Percentiles rank a stretch among this genome's conserved stretches.
These are phyloP conservation scores for Pseudomyrmex dendroicus DNA, from an alignment of 1,140 invertebrate genomes.

Conservation along the genomic window DNA sequence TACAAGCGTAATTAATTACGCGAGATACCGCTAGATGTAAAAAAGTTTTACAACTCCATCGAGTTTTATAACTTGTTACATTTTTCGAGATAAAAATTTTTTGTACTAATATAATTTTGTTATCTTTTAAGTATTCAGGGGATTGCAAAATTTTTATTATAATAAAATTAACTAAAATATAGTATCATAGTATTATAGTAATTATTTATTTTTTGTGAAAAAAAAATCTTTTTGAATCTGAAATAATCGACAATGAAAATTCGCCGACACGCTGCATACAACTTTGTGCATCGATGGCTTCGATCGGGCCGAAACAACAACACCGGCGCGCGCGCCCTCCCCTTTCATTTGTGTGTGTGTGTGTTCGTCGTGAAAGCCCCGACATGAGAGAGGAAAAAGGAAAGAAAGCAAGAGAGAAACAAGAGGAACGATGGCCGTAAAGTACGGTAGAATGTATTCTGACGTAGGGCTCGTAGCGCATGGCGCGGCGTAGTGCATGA, in stretches of 20 bases:
- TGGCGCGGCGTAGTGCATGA: slow-evolving; percentile 73
- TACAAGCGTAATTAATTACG: slow-evolving; percentile 6
- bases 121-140: too few species aligned
- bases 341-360: not conserved
- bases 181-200: not conserved
- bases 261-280: not conserved
- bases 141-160: not conserved
- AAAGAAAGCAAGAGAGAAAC: slow-evolving; percentile 1
- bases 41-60: too few species aligned
- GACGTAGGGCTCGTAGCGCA: slow-evolving; percentile 78
- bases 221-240: not conserved
- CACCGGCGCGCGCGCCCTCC: not conserved
- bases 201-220: not conserved
- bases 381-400: not conserved
- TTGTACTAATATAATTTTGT: too few species aligned
- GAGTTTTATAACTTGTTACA: too few species aligned
- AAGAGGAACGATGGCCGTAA: slow-evolving; percentile 63
- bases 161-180: not conserved
- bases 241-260: not conserved
- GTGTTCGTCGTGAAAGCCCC: not conserved
- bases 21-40: not conserved
- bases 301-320: slow-evolving; percentile 26
- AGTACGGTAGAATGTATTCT: slow-evolving; percentile 80
- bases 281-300: slow-evolving; percentile 18
- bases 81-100: too few species aligned